Evolutionary conservation across 2,797 vertebrate species (phyloP).

Genomic region (Betta splendens): DNA sequence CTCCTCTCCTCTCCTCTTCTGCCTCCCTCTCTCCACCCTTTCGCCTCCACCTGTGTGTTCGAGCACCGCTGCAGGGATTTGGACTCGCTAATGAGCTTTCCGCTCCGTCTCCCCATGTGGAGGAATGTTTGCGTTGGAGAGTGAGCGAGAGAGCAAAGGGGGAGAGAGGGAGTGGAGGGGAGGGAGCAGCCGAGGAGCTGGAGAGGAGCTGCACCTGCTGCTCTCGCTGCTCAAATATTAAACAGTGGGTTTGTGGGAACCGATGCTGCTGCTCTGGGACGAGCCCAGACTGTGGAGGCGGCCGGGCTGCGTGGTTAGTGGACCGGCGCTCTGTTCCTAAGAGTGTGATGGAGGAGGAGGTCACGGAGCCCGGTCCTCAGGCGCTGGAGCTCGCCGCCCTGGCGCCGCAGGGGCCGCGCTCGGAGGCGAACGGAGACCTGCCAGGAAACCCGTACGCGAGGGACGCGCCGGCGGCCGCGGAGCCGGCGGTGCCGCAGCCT

Average conservation of each 20-base stretch:
- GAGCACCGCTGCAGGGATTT: constrained; percentile 54
- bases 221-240: constrained; percentile 74
- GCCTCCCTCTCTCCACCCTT: not conserved
- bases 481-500: constrained; percentile 71
- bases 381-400: constrained; percentile 43
- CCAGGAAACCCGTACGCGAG: constrained; percentile 67
- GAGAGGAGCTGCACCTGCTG: constrained; percentile 75
- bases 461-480: constrained; percentile 45
- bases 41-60: constrained; percentile 32
- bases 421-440: constrained; percentile 72
- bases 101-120: constrained; percentile 67
- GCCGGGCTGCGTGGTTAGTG: constrained; percentile 66
- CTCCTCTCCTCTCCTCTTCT: not conserved
- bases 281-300: constrained; percentile 64
- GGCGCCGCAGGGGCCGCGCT: constrained; percentile 25
- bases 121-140: constrained; percentile 71
- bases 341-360: constrained; percentile 81
- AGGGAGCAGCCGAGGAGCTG: constrained; percentile 30
- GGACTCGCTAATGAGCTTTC: constrained; percentile 69
- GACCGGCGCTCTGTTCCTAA: constrained; percentile 58
- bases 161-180: constrained; percentile 19
- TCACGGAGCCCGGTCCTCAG: constrained; percentile 67
- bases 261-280: constrained; percentile 77
- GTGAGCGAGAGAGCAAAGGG: constrained; percentile 49
- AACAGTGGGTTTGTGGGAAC: constrained; percentile 63